phyloP scores from a whole-genome alignment of 2,888 invertebrate genomes.

The Drosophila greeni region DNA sequence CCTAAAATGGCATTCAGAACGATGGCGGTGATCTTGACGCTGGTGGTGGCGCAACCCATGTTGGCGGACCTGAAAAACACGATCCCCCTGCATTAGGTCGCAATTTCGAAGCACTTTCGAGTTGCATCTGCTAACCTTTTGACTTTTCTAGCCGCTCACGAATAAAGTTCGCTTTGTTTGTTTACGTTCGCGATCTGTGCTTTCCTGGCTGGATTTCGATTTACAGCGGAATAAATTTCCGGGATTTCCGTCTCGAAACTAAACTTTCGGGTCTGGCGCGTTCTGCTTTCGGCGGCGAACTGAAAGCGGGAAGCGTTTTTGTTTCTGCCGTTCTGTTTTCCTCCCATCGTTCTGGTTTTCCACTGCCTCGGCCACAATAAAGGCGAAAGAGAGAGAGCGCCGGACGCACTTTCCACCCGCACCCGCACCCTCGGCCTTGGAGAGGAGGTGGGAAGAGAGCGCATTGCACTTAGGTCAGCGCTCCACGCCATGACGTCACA shows the following conservation, averaged over 20 bases:
- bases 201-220: conserved; percentile 16
- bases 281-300: conserved; percentile 70
- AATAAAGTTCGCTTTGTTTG: conserved; percentile 27
- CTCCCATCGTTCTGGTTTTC: conserved; percentile 11
- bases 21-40: conserved; percentile 71
- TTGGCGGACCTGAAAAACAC: conserved; percentile 33
- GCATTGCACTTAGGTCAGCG: conserved; percentile 51
- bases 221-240: conserved; percentile 43
- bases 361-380: conserved; percentile 9
- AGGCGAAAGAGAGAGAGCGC: conserved; percentile 12
- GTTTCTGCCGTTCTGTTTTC: conserved; percentile 46
- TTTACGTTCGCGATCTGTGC: conserved; percentile 18
- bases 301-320: conserved; percentile 63
- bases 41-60: conserved; percentile 75
- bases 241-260: conserved; percentile 34
- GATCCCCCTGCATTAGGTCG: conserved; percentile 11
- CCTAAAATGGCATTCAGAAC: conserved; percentile 72
- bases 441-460: conserved; percentile 29
- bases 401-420: conserved; percentile 16
- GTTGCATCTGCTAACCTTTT: conserved; percentile 59
- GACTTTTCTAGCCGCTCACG: conserved; percentile 39
- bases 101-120: conserved; percentile 24
- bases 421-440: neutral
- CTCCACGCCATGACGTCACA: conserved; percentile 40
- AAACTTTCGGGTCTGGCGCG: conserved; percentile 58